Percentiles rank a stretch among this genome's conserved stretches.
Conservation (phyloP, 1,140 invertebrate genomes). For the Ceratina australensis region DNA sequence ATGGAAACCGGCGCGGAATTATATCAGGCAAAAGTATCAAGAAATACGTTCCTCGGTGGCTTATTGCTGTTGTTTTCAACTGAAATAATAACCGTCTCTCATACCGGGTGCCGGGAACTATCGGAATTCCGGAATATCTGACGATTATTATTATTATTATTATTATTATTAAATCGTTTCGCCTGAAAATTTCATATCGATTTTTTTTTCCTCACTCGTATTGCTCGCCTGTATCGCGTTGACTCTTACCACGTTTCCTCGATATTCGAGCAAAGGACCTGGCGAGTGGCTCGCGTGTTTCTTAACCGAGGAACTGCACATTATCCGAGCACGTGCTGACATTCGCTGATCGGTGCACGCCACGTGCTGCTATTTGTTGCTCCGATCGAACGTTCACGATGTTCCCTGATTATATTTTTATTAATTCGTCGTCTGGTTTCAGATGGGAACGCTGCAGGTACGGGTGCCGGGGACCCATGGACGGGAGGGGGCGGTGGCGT, state of each 20-base stretch:
- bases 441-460: constrained; percentile 79
- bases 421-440: constrained; percentile 44
- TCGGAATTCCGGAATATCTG: too few relatives aligned
- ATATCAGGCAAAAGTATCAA: constrained; percentile 74
- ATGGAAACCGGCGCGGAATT: constrained; percentile 60
- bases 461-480: constrained; percentile 77
- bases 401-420: too few relatives aligned
- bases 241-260: not conserved
- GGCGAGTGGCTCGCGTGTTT: constrained; percentile 21
- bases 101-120: constrained; percentile 23
- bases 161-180: too few relatives aligned
- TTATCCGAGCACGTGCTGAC: constrained; percentile 59
- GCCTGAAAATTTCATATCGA: too few relatives aligned
- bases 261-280: not conserved
- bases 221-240: not conserved
- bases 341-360: constrained; percentile 44
- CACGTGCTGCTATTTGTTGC: constrained; percentile 58
- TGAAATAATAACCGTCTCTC: constrained; percentile 65
- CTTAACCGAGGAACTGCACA: constrained; percentile 19
- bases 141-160: too few relatives aligned
- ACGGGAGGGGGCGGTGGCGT: constrained; percentile 75
- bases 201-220: too few relatives aligned
- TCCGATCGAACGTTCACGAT: not conserved
- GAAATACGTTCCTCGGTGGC: constrained; percentile 68
- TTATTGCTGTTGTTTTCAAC: constrained; percentile 77